These are phyloP conservation scores for Drosophila jambulina DNA, from an alignment of 1,140 invertebrate genomes.

Conservation along the genomic window DNA sequence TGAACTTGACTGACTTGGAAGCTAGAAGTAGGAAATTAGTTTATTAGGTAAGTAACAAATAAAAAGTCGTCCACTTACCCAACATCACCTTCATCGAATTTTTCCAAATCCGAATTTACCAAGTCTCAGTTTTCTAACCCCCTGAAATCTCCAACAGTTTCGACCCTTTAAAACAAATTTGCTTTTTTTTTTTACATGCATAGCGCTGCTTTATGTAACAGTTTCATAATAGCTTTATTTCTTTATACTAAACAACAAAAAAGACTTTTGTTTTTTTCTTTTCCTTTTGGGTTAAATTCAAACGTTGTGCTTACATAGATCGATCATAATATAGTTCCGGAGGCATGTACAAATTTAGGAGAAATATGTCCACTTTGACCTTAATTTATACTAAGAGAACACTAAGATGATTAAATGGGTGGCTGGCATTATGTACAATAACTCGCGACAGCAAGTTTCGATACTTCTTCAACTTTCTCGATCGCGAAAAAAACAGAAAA, in stretches of 20 bases:
- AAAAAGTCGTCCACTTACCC: no score
- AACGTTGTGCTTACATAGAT: slow-evolving; percentile 26
- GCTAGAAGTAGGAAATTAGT: slow-evolving; percentile 48
- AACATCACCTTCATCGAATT: no score
- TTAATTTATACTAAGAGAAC: slow-evolving; percentile 48
- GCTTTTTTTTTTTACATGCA: neutral
- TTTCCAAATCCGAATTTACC: no score
- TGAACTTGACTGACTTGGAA: slow-evolving; percentile 85
- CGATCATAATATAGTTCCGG: slow-evolving; percentile 17
- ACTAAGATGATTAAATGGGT: slow-evolving; percentile 46
- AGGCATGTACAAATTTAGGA: slow-evolving; percentile 37
- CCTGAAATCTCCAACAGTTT: neutral
- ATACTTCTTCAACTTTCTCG: slow-evolving; percentile 22
- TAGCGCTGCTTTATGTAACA: slow-evolving; percentile 14
- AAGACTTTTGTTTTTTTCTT: neutral
- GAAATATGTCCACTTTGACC: slow-evolving; percentile 63
- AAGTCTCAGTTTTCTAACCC: no score
- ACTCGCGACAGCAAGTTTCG: slow-evolving; percentile 28
- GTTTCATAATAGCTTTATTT: slow-evolving; percentile 20
- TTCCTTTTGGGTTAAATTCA: slow-evolving; percentile 19
- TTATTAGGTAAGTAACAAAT: neutral
- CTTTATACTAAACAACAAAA: slow-evolving; percentile 17
- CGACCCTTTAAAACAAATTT: neutral
- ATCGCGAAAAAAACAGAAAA: slow-evolving; percentile 1
- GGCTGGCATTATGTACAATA: slow-evolving; percentile 68